Conservation (phyloP, 1,140 invertebrate species). For the Onthophagus taurus region DNA sequence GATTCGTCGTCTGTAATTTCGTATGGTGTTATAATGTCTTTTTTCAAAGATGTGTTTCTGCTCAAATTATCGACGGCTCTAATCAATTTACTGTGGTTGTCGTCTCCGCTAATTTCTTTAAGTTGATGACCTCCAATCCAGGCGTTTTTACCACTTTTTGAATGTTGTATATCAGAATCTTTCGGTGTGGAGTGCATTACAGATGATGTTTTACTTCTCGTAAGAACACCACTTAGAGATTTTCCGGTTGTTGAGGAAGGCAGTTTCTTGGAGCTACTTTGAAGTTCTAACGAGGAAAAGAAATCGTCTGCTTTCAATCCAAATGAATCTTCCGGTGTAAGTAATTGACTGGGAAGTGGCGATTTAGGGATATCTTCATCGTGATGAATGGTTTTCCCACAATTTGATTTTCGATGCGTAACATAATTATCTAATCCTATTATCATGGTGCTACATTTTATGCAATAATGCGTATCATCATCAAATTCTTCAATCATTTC, state of each 20-base stretch:
- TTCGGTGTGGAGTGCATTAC: conserved; percentile 29
- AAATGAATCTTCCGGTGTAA: conserved; percentile 35
- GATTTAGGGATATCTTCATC: conserved; percentile 37
- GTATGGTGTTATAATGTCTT: no score
- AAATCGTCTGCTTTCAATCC: conserved; percentile 69
- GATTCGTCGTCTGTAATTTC: conserved; percentile 41
- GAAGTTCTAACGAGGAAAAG: conserved; percentile 74
- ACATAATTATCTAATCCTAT: conserved; percentile 70
- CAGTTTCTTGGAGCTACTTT: conserved; percentile 57
- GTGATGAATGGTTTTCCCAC: conserved; percentile 36
- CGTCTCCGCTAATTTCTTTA: conserved; percentile 41
- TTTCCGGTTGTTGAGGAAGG: conserved; percentile 36
- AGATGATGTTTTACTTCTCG: conserved; percentile 39
- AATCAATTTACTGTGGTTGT: conserved; percentile 49
- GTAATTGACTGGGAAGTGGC: conserved; percentile 31
- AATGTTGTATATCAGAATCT: conserved; percentile 33
- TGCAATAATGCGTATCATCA: conserved; percentile 73
- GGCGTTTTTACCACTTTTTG: conserved; percentile 41
- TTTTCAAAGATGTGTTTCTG: conserved; percentile 24
- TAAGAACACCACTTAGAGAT: conserved; percentile 37
- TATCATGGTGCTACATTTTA: conserved; percentile 74
- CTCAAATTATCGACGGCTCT: conserved; percentile 51
- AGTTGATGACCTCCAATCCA: conserved; percentile 50
- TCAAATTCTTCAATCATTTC: conserved; percentile 45
- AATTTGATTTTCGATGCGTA: conserved; percentile 61